Evolutionary conservation across 2,888 invertebrate species (phyloP).

Genomic region (Camponotus fellah): DNA sequence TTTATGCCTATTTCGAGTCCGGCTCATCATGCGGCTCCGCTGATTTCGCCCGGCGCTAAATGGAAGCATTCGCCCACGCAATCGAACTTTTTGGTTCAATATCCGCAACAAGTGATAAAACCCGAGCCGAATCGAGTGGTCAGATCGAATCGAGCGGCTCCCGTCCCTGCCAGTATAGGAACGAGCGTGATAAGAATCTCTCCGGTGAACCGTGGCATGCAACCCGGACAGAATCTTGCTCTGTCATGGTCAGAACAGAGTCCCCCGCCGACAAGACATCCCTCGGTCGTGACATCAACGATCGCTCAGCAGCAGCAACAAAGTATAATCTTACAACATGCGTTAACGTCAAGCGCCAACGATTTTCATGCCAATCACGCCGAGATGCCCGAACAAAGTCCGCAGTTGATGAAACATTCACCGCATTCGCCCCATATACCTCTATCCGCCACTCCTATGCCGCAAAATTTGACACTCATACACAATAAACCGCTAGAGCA

Average conservation of each 20-base stretch:
- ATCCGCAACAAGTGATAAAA: conserved; percentile 87
- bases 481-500: conserved; percentile 81
- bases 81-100: conserved; percentile 86
- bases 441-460: conserved; percentile 73
- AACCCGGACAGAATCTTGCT: conserved; percentile 76
- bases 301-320: conserved; percentile 83
- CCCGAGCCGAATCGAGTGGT: conserved; percentile 89
- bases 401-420: conserved; percentile 77
- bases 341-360: conserved; percentile 84
- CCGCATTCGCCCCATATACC: conserved; percentile 81
- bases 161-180: conserved; percentile 85
- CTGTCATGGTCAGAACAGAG: conserved; percentile 83
- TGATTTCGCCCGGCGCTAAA: conserved; percentile 83
- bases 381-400: conserved; percentile 79
- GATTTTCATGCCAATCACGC: conserved; percentile 79
- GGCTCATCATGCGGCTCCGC: conserved; percentile 87
- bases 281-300: conserved; percentile 83
- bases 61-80: conserved; percentile 86
- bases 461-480: conserved; percentile 79
- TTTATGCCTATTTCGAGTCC: conserved; percentile 96
- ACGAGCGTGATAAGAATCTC: conserved; percentile 95
- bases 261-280: conserved; percentile 82
- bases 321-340: conserved; percentile 86
- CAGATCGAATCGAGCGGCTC: conserved; percentile 87
- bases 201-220: conserved; percentile 87